Conservation (phyloP, 2,113 vertebrate genomes). For the Tragelaphus scriptus region DNA sequence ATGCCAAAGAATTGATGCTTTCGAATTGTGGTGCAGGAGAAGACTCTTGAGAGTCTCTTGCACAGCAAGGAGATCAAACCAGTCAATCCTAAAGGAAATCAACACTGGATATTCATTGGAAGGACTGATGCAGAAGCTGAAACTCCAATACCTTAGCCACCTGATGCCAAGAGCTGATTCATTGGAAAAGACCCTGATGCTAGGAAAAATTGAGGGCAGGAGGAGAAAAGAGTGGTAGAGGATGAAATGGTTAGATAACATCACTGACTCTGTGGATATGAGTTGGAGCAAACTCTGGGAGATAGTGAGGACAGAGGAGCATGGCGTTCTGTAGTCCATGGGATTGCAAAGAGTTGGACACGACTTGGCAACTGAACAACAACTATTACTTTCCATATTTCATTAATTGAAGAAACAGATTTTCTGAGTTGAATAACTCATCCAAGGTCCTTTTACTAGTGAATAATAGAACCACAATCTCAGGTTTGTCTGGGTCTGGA, state of each 20-base stretch:
- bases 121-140: neutral
- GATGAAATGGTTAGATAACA: neutral
- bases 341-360: neutral
- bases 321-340: neutral
- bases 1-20: neutral
- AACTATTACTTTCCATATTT: neutral
- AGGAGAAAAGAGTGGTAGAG: neutral
- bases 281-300: neutral
- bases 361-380: neutral
- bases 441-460: neutral
- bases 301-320: neutral
- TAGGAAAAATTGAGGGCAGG: neutral
- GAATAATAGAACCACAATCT: neutral
- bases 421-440: slow-evolving; percentile 7
- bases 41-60: neutral
- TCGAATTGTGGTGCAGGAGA: neutral
- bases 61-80: neutral
- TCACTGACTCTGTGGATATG: neutral
- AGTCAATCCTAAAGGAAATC: neutral
- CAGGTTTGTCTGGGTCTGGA: neutral
- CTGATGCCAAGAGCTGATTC: neutral
- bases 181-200: neutral
- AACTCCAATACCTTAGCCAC: neutral
- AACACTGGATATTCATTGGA: neutral
- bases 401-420: neutral